These are phyloP conservation scores for Ahaetulla prasina DNA, from an alignment of 2,113 vertebrate genomes.

Conservation along the genomic window DNA sequence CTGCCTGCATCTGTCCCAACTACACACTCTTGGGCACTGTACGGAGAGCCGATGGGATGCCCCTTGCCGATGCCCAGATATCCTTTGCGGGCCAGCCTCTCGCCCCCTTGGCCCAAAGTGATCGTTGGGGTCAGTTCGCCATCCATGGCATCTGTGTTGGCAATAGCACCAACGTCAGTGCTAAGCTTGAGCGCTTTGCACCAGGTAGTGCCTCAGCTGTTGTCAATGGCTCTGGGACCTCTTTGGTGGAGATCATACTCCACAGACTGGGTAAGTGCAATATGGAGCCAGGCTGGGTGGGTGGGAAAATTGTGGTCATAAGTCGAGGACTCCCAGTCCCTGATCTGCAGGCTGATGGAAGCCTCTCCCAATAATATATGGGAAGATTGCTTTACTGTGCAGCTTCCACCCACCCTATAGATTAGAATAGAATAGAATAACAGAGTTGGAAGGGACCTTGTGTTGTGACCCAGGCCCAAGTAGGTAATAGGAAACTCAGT, in stretches of 20 bases:
- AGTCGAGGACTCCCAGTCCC: neutral
- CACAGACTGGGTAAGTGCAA: constrained; percentile 75
- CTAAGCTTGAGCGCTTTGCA: constrained; percentile 76
- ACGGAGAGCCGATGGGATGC: constrained; percentile 62
- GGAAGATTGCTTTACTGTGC: neutral
- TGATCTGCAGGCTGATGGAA: neutral
- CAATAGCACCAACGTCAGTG: constrained; percentile 60
- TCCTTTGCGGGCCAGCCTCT: constrained; percentile 63
- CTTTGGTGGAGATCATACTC: constrained; percentile 69
- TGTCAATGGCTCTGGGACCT: constrained; percentile 67
- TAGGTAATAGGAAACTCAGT: too few species aligned
- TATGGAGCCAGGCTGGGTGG: fast-evolving
- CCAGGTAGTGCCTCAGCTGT: constrained; percentile 50
- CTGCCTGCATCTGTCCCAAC: constrained; percentile 72
- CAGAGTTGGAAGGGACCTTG: too few species aligned
- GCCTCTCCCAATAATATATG: neutral
- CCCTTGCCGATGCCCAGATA: constrained; percentile 69
- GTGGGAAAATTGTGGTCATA: neutral
- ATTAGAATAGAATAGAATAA: too few species aligned
- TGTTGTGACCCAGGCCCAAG: too few species aligned
- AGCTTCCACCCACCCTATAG: neutral
- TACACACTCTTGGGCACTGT: constrained; percentile 75
- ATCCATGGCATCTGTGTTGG: constrained; percentile 71
- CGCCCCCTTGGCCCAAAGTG: constrained; percentile 62
- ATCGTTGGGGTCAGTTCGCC: constrained; percentile 73